A percentile compares a stretch with the other conserved stretches of the same genome.
phyloP scores from a whole-genome alignment of 2,113 vertebrate genomes.

The Gallinago jamesoni region DNA sequence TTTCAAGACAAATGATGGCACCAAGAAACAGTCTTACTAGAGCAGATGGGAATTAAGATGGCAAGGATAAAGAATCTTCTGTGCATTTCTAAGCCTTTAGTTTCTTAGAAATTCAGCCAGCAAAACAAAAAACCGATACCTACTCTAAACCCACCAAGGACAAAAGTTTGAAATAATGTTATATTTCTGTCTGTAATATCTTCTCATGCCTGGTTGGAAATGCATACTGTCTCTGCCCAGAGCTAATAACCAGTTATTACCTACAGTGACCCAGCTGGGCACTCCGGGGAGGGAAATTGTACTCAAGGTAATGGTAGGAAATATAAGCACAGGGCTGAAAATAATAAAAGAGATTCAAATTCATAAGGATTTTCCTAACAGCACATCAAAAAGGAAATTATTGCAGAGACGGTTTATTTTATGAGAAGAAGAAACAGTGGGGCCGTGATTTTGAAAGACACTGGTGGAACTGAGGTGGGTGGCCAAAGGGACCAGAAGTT shows the following conservation, averaged over 20 bases:
- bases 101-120: neutral
- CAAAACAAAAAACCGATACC: neutral
- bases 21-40: neutral
- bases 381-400: neutral
- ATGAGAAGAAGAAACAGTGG: neutral
- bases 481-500: neutral
- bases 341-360: slow-evolving; percentile 13
- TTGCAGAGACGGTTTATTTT: neutral
- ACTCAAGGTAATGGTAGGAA: neutral
- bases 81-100: neutral
- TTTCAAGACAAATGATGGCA: neutral
- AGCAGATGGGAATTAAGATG: neutral
- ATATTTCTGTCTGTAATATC: neutral
- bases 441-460: neutral
- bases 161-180: neutral
- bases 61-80: neutral
- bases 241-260: slow-evolving; percentile 50
- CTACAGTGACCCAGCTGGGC: slow-evolving; percentile 28
- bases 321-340: slow-evolving; percentile 5
- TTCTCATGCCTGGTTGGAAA: neutral
- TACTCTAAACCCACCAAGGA: neutral
- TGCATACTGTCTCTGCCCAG: neutral
- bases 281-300: neutral
- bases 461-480: neutral
- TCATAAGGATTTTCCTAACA: neutral